Percentiles rank a stretch among this genome's conserved stretches.
Conservation (phyloP, 2,797 vertebrate species). For the Macroramphosus scolopax region DNA sequence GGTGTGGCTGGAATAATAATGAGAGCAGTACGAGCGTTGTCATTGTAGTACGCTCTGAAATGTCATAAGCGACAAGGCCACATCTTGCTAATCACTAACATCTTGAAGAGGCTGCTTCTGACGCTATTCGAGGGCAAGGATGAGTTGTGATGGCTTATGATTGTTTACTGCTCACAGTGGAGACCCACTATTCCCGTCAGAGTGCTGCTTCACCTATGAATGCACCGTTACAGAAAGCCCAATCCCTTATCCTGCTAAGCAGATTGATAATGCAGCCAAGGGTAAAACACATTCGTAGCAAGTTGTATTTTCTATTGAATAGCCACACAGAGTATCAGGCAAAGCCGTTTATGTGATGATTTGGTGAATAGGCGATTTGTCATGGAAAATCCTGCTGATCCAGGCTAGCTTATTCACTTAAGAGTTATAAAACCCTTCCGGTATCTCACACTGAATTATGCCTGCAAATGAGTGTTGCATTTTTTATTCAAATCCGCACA, state of each 20-base stretch:
- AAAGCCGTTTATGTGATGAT: slow-evolving; percentile 69
- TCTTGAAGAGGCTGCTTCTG: slow-evolving; percentile 62
- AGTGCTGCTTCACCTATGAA: slow-evolving; percentile 50
- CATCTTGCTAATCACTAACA: slow-evolving; percentile 60
- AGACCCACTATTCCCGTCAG: slow-evolving; percentile 11
- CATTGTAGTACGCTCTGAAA: slow-evolving; percentile 51
- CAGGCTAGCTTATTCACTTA: slow-evolving; percentile 59
- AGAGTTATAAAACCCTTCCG: slow-evolving; percentile 51
- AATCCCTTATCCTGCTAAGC: slow-evolving; percentile 57
- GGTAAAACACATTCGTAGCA: slow-evolving; percentile 50
- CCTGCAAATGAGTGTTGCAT: slow-evolving; percentile 59
- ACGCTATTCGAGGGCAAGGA: slow-evolving; percentile 44
- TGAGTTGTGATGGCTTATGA: slow-evolving; percentile 52
- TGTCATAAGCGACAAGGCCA: slow-evolving; percentile 60
- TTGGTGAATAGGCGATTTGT: slow-evolving; percentile 68
- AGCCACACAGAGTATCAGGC: slow-evolving; percentile 49
- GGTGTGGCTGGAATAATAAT: slow-evolving; percentile 56
- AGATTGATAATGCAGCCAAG: slow-evolving; percentile 61
- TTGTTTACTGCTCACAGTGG: slow-evolving; percentile 50
- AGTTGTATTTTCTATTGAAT: slow-evolving; percentile 59
- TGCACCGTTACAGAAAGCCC: slow-evolving; percentile 46
- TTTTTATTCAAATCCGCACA: slow-evolving; percentile 58
- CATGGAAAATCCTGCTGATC: slow-evolving; percentile 67
- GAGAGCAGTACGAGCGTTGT: slow-evolving; percentile 37
- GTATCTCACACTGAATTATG: slow-evolving; percentile 58